A percentile compares a stretch with the other conserved stretches of the same genome.
Conservation (phyloP, 2,888 invertebrate species). For the Apotomis turbidana region DNA sequence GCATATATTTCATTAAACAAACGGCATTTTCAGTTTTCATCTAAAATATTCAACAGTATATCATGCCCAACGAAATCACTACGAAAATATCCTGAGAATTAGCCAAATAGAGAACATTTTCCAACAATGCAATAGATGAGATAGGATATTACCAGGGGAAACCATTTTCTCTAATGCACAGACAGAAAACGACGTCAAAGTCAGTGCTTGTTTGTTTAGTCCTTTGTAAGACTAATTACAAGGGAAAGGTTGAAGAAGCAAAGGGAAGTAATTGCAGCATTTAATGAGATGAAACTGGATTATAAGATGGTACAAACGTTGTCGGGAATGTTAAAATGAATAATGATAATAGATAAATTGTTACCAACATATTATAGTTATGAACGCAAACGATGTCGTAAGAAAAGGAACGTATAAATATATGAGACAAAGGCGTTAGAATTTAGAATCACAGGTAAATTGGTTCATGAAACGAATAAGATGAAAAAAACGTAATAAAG, state of each 20-base stretch:
- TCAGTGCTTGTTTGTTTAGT: conserved; percentile 27
- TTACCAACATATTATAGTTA: neutral
- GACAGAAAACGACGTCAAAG: conserved; percentile 32
- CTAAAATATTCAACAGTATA: neutral
- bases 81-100: neutral
- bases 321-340: neutral
- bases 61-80: neutral
- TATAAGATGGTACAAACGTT: conserved; percentile 3
- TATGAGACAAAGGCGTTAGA: too few relatives aligned
- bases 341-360: neutral
- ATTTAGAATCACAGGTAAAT: too few relatives aligned
- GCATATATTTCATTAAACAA: conserved; percentile 20
- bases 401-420: neutral
- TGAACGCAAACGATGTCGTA: neutral
- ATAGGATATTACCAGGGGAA: neutral
- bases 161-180: conserved; percentile 1
- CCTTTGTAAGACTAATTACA: conserved; percentile 30
- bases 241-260: conserved; percentile 7
- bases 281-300: conserved; percentile 27
- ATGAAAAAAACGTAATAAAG: too few relatives aligned
- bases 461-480: too few relatives aligned
- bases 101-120: neutral
- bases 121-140: neutral
- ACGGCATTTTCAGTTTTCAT: conserved; percentile 7
- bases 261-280: conserved; percentile 16